Evolutionary conservation across 2,888 invertebrate species (phyloP).

Genomic region (Eilema depressum): DNA sequence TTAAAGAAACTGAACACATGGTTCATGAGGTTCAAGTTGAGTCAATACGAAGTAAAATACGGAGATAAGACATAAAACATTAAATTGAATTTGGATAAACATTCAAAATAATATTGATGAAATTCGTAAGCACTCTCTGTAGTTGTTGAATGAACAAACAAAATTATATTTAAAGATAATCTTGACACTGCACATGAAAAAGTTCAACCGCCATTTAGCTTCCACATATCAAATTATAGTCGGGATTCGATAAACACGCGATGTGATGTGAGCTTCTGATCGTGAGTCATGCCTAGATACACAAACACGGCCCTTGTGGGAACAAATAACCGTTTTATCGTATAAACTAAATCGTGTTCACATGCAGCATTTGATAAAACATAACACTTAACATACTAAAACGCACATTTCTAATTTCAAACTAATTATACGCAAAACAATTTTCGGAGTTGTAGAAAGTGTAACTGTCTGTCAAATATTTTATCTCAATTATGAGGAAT

Average conservation of each 20-base stretch:
- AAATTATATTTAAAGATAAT: neutral
- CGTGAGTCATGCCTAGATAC: slow-evolving; percentile 44
- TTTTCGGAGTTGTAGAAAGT: neutral
- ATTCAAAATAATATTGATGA: neutral
- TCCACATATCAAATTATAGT: slow-evolving; percentile 36
- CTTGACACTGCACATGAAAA: slow-evolving; percentile 30
- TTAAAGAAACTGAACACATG: neutral
- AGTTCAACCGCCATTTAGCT: slow-evolving; percentile 21
- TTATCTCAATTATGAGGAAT: neutral
- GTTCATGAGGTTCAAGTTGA: neutral
- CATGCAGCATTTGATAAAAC: neutral
- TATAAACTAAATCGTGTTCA: neutral
- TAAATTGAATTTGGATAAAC: neutral
- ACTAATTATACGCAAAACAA: neutral
- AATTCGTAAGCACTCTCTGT: neutral
- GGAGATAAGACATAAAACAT: neutral
- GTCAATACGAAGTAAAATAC: neutral
- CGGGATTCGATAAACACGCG: slow-evolving; percentile 39
- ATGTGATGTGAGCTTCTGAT: slow-evolving; percentile 41
- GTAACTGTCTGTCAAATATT: neutral
- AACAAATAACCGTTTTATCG: slow-evolving; percentile 33
- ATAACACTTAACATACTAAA: neutral
- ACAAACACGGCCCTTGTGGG: slow-evolving; percentile 40
- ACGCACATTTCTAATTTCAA: neutral
- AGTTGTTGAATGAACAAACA: neutral